Percentiles rank a stretch among this genome's conserved stretches.
Conservation (phyloP, 2,113 vertebrate species). For the Prietella phreatophila region DNA sequence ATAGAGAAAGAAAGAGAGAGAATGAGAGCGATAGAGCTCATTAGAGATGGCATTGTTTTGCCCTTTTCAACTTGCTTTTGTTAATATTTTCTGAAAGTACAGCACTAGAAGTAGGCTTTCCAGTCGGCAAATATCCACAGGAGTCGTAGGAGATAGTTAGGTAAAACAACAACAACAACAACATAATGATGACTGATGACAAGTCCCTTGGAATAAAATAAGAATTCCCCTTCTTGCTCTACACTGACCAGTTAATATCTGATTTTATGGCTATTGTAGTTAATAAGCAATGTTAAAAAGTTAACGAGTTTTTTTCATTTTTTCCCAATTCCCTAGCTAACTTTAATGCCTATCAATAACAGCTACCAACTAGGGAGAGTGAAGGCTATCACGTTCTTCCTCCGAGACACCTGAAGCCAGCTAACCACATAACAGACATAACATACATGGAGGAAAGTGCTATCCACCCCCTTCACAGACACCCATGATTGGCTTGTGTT, state of each 20-base stretch:
- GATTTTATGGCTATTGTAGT: background rate
- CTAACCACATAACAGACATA: too few relatives aligned
- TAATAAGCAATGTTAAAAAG: background rate
- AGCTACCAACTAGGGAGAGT: background rate
- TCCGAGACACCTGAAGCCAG: background rate
- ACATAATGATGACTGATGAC: background rate
- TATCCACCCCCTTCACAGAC: too few relatives aligned
- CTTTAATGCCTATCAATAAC: background rate
- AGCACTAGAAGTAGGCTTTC: background rate
- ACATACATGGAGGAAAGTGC: too few relatives aligned
- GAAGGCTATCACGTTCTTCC: background rate
- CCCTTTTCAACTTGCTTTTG: conserved; percentile 7
- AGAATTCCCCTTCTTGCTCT: background rate
- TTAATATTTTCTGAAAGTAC: background rate
- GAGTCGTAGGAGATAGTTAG: background rate
- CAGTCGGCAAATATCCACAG: background rate
- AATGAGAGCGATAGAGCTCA: background rate
- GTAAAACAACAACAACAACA: background rate
- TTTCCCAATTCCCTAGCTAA: background rate
- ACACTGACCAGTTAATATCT: background rate
- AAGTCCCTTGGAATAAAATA: background rate
- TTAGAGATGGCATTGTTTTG: conserved; percentile 12
- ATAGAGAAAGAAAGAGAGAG: background rate
- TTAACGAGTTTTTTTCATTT: background rate
- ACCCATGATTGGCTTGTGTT: too few relatives aligned